These are phyloP conservation scores for Rousettus leschenaultii DNA, from an alignment of 2,113 vertebrate genomes.

Conservation along the genomic window DNA sequence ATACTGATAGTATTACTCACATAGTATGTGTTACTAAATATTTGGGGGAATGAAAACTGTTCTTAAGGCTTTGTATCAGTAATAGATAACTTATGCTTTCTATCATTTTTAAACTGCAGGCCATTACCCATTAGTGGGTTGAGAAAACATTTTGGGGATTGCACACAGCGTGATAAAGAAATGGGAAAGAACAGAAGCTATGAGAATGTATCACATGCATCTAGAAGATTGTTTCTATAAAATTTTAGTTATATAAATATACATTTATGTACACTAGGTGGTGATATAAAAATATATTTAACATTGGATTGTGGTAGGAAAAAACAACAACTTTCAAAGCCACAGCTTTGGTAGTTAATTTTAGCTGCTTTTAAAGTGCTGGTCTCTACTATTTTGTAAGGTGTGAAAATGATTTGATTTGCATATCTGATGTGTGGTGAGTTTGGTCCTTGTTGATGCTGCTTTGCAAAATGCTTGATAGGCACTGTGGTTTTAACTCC, in stretches of 20 bases:
- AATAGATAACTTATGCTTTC: background rate
- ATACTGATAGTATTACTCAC: background rate
- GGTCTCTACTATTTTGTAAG: constrained; percentile 41
- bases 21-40: background rate
- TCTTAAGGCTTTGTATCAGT: background rate
- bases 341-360: constrained; percentile 22
- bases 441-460: constrained; percentile 38
- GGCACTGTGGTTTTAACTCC: background rate
- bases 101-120: background rate
- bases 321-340: constrained; percentile 15
- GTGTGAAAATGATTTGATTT: constrained; percentile 58
- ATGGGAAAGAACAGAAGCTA: background rate
- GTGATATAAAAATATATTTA: constrained; percentile 44
- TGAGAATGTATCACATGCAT: background rate
- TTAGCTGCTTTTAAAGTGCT: constrained; percentile 44
- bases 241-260: constrained; percentile 17
- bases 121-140: background rate
- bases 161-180: background rate
- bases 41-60: background rate
- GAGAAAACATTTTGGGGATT: background rate
- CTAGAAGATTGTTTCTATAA: constrained; percentile 11
- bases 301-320: background rate
- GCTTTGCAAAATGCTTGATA: background rate
- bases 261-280: background rate
- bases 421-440: background rate